Conservation (phyloP, 1,140 invertebrate species). For the Cryptotermes secundus region DNA sequence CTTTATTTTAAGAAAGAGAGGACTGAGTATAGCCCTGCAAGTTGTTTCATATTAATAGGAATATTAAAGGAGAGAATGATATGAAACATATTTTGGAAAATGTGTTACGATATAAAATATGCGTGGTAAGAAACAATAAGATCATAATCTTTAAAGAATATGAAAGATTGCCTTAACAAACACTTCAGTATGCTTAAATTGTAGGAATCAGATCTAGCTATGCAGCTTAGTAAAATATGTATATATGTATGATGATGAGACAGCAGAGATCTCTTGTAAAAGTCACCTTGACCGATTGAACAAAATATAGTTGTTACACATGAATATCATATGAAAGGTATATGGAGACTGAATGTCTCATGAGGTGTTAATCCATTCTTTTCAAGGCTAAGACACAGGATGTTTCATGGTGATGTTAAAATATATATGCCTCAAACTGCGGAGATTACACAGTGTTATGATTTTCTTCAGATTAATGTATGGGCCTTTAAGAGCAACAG, state of each 20-base stretch:
- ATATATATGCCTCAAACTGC: no score
- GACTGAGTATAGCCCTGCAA: no score
- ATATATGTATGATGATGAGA: no score
- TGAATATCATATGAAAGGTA: background rate
- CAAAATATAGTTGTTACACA: no score
- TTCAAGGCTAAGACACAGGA: background rate
- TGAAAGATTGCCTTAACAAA: background rate
- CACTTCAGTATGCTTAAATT: background rate
- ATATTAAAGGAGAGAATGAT: background rate
- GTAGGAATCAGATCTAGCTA: background rate
- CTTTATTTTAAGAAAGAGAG: no score
- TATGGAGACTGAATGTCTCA: background rate
- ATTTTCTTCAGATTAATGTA: no score
- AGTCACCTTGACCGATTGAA: background rate
- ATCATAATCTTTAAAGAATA: background rate
- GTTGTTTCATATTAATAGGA: background rate
- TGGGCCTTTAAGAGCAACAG: background rate
- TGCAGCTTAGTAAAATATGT: no score
- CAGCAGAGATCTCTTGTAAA: no score
- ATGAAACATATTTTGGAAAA: background rate
- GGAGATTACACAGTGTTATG: no score
- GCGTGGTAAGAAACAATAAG: background rate
- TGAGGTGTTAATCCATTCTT: background rate
- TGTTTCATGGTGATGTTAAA: no score
- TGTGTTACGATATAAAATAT: background rate